A percentile compares a stretch with the other conserved stretches of the same genome.
Evolutionary conservation across 2,113 vertebrate genomes (phyloP).

Genomic region (Apteryx mantelli): DNA sequence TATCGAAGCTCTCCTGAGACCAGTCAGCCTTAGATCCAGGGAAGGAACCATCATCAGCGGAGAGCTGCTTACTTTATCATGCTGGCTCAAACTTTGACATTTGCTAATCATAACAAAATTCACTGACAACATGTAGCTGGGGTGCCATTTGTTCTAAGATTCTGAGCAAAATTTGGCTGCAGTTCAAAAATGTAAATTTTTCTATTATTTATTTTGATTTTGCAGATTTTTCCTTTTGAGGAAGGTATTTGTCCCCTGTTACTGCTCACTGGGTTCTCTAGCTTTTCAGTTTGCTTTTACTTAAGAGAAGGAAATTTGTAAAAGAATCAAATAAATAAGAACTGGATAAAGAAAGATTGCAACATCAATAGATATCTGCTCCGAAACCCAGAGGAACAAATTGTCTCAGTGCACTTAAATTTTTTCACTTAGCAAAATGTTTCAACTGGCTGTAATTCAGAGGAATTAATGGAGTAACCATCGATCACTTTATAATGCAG

Average conservation of each 20-base stretch:
- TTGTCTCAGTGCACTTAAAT: not conserved
- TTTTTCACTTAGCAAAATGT: not conserved
- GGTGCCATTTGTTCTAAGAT: not conserved
- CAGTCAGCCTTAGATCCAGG: accelerated
- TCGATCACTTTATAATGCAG: not conserved
- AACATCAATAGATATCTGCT: not conserved
- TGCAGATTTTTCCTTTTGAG: not conserved
- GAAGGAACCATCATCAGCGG: not conserved
- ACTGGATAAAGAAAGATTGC: not conserved
- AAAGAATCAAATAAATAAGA: not conserved
- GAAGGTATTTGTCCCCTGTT: not conserved
- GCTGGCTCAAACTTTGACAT: not conserved
- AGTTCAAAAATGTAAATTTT: not conserved
- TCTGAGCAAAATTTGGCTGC: not conserved
- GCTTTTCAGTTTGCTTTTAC: not conserved
- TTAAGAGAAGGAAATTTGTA: not conserved
- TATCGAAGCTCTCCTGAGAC: not conserved
- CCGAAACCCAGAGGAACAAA: not conserved
- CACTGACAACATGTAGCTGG: not conserved
- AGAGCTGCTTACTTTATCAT: not conserved
- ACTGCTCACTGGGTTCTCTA: not conserved
- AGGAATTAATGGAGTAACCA: not conserved
- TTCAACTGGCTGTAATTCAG: not conserved
- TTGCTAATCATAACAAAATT: not conserved
- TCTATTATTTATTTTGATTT: not conserved